phyloP scores from a whole-genome alignment of 2,797 vertebrate genomes.

The Lateolabrax maculatus region DNA sequence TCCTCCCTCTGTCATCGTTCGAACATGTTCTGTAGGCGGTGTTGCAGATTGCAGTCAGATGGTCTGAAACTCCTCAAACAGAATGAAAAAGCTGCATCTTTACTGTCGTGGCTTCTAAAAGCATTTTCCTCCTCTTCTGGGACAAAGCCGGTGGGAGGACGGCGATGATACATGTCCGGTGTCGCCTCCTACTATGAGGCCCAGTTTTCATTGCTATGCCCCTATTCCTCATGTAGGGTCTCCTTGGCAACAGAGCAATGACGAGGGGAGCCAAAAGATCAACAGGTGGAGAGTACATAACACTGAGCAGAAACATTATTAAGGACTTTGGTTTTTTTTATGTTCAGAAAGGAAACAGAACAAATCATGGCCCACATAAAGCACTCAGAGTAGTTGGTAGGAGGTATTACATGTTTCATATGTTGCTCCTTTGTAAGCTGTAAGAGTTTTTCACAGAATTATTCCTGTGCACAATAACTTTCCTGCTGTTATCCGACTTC shows the following conservation, averaged over 20 bases:
- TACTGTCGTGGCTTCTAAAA: slow-evolving; percentile 27
- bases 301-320: slow-evolving; percentile 33
- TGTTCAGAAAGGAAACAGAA: slow-evolving; percentile 2
- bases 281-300: slow-evolving; percentile 65
- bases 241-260: slow-evolving; percentile 73
- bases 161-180: slow-evolving; percentile 57
- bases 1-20: slow-evolving; percentile 2
- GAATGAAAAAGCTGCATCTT: slow-evolving; percentile 20
- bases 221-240: slow-evolving; percentile 50
- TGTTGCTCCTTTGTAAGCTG: background rate
- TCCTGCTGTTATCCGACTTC: background rate
- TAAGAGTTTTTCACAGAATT: background rate
- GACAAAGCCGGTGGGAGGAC: slow-evolving; percentile 54
- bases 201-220: slow-evolving; percentile 43
- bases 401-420: background rate
- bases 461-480: background rate
- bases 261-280: slow-evolving; percentile 52
- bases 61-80: slow-evolving; percentile 36
- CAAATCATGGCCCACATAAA: slow-evolving; percentile 8
- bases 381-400: background rate
- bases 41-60: slow-evolving; percentile 41
- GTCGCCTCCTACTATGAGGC: slow-evolving; percentile 41
- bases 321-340: slow-evolving; percentile 1
- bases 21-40: slow-evolving; percentile 35
- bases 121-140: slow-evolving; percentile 26